A percentile compares a stretch with the other conserved stretches of the same genome.
Conservation (phyloP, 2,113 vertebrate genomes). For the Mellivora capensis region DNA sequence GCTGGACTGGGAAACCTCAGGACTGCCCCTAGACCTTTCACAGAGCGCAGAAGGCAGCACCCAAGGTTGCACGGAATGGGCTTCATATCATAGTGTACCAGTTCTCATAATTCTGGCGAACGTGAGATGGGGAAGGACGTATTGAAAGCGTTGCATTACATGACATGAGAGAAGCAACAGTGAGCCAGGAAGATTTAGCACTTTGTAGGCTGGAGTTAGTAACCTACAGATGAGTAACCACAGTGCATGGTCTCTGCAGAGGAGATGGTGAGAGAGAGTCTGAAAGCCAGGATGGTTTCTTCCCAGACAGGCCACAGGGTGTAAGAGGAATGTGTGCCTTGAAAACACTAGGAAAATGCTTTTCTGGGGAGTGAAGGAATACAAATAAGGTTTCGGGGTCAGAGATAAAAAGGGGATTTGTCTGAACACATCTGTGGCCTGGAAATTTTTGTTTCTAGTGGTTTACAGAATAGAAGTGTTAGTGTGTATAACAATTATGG, state of each 20-base stretch:
- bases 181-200: no score
- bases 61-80: fast-evolving
- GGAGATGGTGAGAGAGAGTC: neutral
- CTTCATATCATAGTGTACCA: fast-evolving
- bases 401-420: neutral
- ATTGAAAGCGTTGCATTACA: neutral
- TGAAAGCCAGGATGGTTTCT: neutral
- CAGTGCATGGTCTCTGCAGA: neutral
- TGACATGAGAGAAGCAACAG: neutral
- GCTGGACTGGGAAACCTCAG: neutral
- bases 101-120: neutral
- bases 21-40: neutral
- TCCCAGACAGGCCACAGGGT: neutral
- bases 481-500: neutral
- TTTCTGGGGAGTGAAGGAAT: neutral
- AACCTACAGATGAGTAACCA: neutral
- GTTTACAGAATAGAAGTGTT: neutral
- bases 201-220: neutral
- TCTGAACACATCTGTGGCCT: neutral
- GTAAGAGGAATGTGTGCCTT: neutral
- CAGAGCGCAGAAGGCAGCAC: neutral
- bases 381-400: neutral
- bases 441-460: neutral
- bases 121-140: neutral
- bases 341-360: neutral